Percentiles rank a stretch among this genome's conserved stretches.
These are phyloP conservation scores for Lycophotia porphyrea DNA, from an alignment of 2,888 invertebrate species.

Conservation along the genomic window DNA sequence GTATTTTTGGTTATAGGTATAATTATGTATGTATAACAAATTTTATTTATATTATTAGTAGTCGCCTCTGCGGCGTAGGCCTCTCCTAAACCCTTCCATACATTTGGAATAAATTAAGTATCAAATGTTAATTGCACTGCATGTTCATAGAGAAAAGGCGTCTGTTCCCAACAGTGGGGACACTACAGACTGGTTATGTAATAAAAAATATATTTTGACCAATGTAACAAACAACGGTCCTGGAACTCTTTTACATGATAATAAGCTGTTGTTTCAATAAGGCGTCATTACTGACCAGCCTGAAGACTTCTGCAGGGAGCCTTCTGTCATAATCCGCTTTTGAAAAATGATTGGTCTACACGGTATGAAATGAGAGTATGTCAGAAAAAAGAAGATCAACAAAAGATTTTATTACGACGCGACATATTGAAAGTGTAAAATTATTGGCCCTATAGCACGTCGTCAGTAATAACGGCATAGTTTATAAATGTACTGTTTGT, in stretches of 20 bases:
- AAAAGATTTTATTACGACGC: background rate
- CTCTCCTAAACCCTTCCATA: no score
- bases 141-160: background rate
- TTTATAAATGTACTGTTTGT: no score
- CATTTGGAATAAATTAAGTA: background rate
- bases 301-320: background rate
- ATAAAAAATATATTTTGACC: no score
- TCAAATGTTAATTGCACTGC: background rate
- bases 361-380: no score
- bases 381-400: background rate
- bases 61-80: no score
- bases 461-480: constrained; percentile 14
- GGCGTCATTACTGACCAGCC: background rate
- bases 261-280: no score
- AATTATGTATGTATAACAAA: no score
- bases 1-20: no score
- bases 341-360: no score
- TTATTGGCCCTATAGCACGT: no score
- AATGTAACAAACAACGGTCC: background rate
- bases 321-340: background rate
- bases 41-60: no score
- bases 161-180: background rate
- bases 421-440: background rate
- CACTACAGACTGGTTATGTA: no score
- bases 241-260: background rate